Evolutionary conservation across 2,113 vertebrate species (phyloP), one percentile per base, ranked within the genome.

Genomic region (Oreochromis niloticus): DNA sequence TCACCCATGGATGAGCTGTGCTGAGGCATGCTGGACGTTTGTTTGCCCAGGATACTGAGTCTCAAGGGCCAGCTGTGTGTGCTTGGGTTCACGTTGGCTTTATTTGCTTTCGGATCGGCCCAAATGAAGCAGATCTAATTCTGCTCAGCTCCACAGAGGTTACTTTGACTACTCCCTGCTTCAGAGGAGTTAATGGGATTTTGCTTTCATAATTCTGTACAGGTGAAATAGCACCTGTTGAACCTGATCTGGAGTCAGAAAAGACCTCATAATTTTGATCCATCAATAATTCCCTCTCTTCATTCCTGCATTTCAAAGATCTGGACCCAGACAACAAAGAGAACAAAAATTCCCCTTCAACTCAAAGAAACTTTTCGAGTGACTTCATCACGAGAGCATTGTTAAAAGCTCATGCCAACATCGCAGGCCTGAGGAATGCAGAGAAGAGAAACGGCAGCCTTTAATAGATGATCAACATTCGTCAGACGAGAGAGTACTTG

Each of bases 51-150:
- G 95, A 96, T 94, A 90, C 91, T 41, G 81, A 91, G 94, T 96
- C 95, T 96, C 92, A 94, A 93, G 94, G 88, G 95, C 85, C 97
- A 97, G 97, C 97, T 97, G 97, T 94, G 97, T 92, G 93, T 95
- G 94, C 95, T 92, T 30, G 85, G 93, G 36, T 95, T 96, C 94
- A 95, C 85, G 91, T 63, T 78, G 89, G 90, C 85, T 91, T 91
- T 97, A 95, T 97, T 97, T 97, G 95, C 96, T 89, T 93, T 91
- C 41, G 92, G 96, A 97, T 97, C 91, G 93, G 93, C 91, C 92
- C 95, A 96, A 97, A 97, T 96, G 95, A 96, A 94, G 94, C 93
- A 94, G 93, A 94, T 88, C 91, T 96, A 93, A 96, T 93, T 90
- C 91, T 80, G 84, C 93, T 88, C 92, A 95, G 93, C 92, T 91